These are phyloP conservation scores for Drosophila nebulosa DNA, from an alignment of 1,140 invertebrate genomes.

Conservation along the genomic window DNA sequence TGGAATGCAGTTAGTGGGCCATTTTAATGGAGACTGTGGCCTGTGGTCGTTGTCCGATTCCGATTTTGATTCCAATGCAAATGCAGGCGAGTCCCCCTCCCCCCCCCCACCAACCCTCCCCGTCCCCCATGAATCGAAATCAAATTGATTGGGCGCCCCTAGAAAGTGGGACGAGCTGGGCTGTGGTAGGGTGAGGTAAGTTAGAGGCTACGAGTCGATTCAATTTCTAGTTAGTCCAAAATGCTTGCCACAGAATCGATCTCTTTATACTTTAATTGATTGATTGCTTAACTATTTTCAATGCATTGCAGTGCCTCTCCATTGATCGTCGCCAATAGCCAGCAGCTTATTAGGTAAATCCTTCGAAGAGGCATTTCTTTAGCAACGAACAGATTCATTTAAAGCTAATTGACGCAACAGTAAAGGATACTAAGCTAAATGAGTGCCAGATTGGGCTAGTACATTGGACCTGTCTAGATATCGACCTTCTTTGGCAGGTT, in stretches of 20 bases:
- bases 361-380: too few species aligned
- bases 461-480: too few species aligned
- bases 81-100: too few species aligned
- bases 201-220: background rate
- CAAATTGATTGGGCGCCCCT: slow-evolving; percentile 18
- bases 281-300: background rate
- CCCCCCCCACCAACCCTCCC: too few species aligned
- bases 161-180: slow-evolving; percentile 29
- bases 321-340: too few species aligned
- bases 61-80: slow-evolving; percentile 39
- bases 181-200: background rate
- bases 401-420: too few species aligned
- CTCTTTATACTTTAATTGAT: background rate
- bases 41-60: slow-evolving; percentile 6
- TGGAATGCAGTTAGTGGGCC: slow-evolving; percentile 75
- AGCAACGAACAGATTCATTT: too few species aligned
- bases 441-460: too few species aligned
- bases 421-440: too few species aligned
- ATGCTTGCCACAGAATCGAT: background rate
- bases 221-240: background rate
- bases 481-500: too few species aligned
- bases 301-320: background rate
- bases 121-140: slow-evolving; percentile 58
- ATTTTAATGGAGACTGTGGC: slow-evolving; percentile 69
- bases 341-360: too few species aligned